phyloP scores from a whole-genome alignment of 2,113 vertebrate species.

The Stigmatopora argus region DNA sequence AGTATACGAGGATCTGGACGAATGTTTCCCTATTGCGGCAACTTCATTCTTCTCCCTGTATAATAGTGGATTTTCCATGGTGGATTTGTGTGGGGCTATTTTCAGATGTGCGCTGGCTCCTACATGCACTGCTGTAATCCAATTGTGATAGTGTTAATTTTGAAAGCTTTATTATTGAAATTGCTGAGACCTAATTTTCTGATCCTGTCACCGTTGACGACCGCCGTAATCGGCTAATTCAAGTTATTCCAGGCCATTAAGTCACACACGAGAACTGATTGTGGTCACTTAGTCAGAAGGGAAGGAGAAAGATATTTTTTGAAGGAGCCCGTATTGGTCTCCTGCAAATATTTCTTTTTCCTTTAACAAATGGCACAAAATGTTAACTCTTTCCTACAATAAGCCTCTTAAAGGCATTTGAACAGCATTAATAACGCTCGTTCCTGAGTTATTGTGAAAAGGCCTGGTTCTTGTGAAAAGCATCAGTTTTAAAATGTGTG shows the following conservation, averaged over 20 bases:
- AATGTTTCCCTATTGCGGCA: constrained; percentile 41
- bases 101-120: constrained; percentile 47
- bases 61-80: constrained; percentile 65
- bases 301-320: constrained; percentile 13
- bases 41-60: constrained; percentile 63
- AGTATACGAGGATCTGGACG: constrained; percentile 29
- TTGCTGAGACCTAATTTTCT: constrained; percentile 66
- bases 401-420: constrained; percentile 21
- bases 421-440: constrained; percentile 36
- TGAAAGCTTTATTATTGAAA: constrained; percentile 72
- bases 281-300: constrained; percentile 38
- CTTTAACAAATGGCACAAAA: constrained; percentile 17
- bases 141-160: constrained; percentile 68
- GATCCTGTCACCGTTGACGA: constrained; percentile 54
- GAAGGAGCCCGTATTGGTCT: constrained; percentile 9
- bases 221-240: constrained; percentile 63
- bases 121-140: constrained; percentile 55
- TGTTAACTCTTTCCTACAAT: constrained; percentile 7
- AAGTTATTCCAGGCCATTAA: constrained; percentile 62
- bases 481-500: neutral
- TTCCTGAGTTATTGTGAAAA: constrained; percentile 9
- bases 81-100: constrained; percentile 65
- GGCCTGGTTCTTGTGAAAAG: constrained; percentile 5
- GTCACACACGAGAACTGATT: constrained; percentile 37
- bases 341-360: constrained; percentile 26